Conservation (phyloP, 2,113 vertebrate genomes). For the Tautogolabrus adspersus region DNA sequence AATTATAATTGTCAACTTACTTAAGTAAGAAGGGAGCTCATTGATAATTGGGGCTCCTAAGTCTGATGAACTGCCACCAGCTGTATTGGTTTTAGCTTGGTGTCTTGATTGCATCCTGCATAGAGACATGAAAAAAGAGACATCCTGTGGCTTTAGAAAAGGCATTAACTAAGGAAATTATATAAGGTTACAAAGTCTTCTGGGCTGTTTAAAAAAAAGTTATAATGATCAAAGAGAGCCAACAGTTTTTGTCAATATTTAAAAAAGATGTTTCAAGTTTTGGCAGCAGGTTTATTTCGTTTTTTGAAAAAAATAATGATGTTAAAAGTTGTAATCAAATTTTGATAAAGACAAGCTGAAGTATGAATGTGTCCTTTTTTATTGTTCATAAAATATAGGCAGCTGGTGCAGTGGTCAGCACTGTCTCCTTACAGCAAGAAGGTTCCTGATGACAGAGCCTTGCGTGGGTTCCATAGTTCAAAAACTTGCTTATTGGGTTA, state of each 20-base stretch:
- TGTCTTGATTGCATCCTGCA: conserved; percentile 54
- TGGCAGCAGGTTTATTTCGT: not conserved
- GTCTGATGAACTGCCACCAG: conserved; percentile 57
- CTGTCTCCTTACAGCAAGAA: no score
- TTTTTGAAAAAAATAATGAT: not conserved
- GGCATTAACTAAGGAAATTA: conserved; percentile 7
- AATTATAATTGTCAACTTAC: conserved; percentile 72
- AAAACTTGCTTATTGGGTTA: no score
- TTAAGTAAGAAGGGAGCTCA: conserved; percentile 38
- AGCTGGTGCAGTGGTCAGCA: no score
- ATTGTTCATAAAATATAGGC: not conserved
- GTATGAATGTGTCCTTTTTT: no score
- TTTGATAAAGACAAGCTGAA: not conserved
- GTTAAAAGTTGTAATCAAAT: not conserved
- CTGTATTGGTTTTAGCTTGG: conserved; percentile 31
- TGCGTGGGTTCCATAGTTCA: no score
- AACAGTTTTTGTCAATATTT: no score
- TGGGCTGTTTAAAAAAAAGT: no score
- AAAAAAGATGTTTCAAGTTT: not conserved
- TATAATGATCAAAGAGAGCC: not conserved
- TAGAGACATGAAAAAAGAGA: conserved; percentile 39
- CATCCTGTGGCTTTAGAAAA: conserved; percentile 45
- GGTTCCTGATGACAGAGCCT: no score
- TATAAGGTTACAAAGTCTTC: no score
- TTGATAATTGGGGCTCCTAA: conserved; percentile 67